Base-by-base conservation (phyloP, 1,140 invertebrate genomes). In the Lasaia peninsularis region DNA sequence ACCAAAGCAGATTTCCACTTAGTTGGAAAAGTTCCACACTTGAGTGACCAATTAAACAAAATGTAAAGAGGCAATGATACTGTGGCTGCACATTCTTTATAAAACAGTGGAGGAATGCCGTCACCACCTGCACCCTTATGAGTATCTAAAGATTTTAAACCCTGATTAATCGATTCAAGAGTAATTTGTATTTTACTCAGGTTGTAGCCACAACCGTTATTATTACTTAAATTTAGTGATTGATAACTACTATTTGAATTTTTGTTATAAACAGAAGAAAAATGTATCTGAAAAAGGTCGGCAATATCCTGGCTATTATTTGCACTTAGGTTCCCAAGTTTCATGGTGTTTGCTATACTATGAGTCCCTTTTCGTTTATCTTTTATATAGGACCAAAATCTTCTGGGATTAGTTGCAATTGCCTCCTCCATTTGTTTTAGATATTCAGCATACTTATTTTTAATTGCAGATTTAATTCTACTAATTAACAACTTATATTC, bases 361-460 rank as follows among this genome's bases (percentile, higher is more conserved):
- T 2, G 0, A 34, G 6, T n/a, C 11, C 33, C 33, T n/a, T 50
- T 58, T 6, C 56, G 35, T 55, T 57, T 60, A 52, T 32, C 33
- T 33, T 67, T 67, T 33, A 67, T 34, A 54, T 37, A 61, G 8
- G 52, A 34, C 65, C 60, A 62, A 60, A 67, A 60, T 6, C 51
- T 10, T 48, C 63, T 63, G 1, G 56, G 62, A 33, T 63, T 67
- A 31, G 33, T 49, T 2, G 49, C 21, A 48, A 67, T 37, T 32
- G 52, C 32, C 21, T 37, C 11, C 44, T 67, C 62, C 6, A 61
- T 14, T 16, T 31, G 11, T 6, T 44, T 12, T 10, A 58, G 58
- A 52, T 63, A 67, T n/a, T 40, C 14, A 32, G 60, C 56, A 21
- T 60, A 63, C 37, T 52, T 57, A 10, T 44, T 21, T 2, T 18